Conservation (phyloP, 2,888 invertebrate species). For the Pollenia labialis region DNA sequence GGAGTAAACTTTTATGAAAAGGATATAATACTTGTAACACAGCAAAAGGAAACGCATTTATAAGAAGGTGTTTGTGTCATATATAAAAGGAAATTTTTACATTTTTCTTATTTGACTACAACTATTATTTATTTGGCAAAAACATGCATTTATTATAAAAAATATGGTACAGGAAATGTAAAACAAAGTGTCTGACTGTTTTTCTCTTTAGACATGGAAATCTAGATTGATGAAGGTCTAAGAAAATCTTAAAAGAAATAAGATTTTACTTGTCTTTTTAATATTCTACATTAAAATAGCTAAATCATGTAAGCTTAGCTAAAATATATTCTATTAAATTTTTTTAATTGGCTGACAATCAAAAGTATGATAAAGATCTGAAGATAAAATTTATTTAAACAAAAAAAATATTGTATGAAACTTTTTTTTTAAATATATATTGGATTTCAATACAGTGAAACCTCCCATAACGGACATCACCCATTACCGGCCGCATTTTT, state of each 20-base stretch:
- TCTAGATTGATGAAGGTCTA: conserved; percentile 8
- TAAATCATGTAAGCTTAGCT: background rate
- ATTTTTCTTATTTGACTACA: conserved; percentile 5
- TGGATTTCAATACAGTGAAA: too few relatives aligned
- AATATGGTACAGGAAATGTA: conserved; percentile 28
- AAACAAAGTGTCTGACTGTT: conserved; percentile 14
- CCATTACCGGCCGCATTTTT: too few relatives aligned
- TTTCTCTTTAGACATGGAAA: background rate
- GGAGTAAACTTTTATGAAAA: background rate
- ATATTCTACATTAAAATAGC: background rate
- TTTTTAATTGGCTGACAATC: background rate
- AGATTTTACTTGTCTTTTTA: too few relatives aligned
- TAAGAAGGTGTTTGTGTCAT: background rate
- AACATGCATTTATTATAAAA: conserved; percentile 44
- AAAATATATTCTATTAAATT: background rate
- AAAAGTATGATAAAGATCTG: background rate
- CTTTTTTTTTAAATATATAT: too few relatives aligned
- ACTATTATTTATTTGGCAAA: background rate
- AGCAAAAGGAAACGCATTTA: conserved; percentile 22
- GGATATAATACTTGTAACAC: background rate
- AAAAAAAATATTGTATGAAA: too few relatives aligned
- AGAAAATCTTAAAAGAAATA: background rate
- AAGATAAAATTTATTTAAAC: too few relatives aligned
- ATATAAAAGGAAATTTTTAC: background rate
- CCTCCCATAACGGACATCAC: too few relatives aligned